Conservation (phyloP, 2,797 vertebrate genomes). For the Anabacerthia variegaticeps region DNA sequence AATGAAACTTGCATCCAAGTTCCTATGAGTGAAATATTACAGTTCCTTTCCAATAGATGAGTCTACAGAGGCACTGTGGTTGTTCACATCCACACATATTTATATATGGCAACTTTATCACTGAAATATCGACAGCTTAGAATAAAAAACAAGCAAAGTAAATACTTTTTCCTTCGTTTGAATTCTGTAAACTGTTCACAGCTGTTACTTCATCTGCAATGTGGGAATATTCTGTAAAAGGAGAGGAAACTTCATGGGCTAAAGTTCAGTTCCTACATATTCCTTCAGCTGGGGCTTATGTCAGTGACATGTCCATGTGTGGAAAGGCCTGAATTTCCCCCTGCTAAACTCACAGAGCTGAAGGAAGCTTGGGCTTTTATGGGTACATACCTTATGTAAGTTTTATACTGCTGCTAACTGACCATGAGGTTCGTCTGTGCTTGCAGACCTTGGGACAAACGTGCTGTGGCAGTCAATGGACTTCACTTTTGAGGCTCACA, state of each 20-base stretch:
- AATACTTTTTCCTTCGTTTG: neutral
- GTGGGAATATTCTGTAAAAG: neutral
- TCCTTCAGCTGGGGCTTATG: neutral
- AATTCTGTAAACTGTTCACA: slow-evolving; percentile 26
- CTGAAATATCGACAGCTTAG: slow-evolving; percentile 8
- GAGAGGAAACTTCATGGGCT: neutral
- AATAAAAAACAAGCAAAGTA: slow-evolving; percentile 17
- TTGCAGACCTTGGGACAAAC: neutral
- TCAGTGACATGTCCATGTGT: neutral
- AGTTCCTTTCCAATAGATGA: neutral
- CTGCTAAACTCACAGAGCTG: neutral
- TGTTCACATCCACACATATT: neutral
- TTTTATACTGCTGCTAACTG: neutral
- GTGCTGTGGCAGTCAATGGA: neutral
- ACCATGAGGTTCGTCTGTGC: neutral
- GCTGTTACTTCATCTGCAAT: neutral
- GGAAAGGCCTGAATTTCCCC: neutral
- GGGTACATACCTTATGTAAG: fast-evolving
- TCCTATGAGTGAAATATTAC: neutral
- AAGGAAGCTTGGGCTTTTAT: neutral
- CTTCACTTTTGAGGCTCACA: neutral
- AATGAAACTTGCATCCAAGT: neutral
- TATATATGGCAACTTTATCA: slow-evolving; percentile 27
- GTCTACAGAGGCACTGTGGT: neutral
- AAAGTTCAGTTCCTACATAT: neutral